Evolutionary conservation across 30 jellyfish, hydroid and myxozoan species (phyloP), one percentile per base, ranked within the genome.

Genomic region (Pelagia noctiluca): DNA sequence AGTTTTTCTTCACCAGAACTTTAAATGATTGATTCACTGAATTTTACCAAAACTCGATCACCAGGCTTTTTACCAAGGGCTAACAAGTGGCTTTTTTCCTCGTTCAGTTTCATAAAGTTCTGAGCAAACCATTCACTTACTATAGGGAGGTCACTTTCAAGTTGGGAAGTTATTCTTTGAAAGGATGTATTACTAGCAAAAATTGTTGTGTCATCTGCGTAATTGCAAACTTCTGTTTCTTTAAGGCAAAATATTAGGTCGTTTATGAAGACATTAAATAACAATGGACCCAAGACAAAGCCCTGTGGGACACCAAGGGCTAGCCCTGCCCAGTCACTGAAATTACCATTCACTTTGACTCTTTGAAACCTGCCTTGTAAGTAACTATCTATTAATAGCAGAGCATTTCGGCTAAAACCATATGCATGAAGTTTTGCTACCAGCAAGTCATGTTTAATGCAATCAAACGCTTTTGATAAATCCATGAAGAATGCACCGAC

Each of bases 231-330:
- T n/a, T n/a, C n/a, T n/a, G n/a, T n/a, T n/a, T 66, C 80, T 66
- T 28, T 28, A 4, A 66, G 12, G 28, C 13, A 13, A 16, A 3
- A 13, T 13, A 66, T 16, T 24, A 66, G 65, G 33, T 66, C 80
- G 80, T 66, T 66, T 66, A 66, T 66, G 65, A 24, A 66, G 11
- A 66, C 23, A 66, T 66, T 66, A 66, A 66, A 66, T 13, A 66
- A 30, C 25, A 66, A 33, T 19, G 63, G 42, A 28, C 80, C 33
- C 26, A 33, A 66, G 28, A 28, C 33, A 33, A 10, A 66, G 24
- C 23, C 72, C 34, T 60, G 72, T 60, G 72, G 72, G 34, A 60
- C 72, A 60, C 72, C 72, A 10, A n/a, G 34, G 72, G 30, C 72
- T n/a, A 60, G 57, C 57, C 57, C 57, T 42, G 57, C 57, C 57